Evolutionary conservation across 64 coral and sea anemone genomes (phyloP).

Genomic region (Montipora efflorescens): DNA sequence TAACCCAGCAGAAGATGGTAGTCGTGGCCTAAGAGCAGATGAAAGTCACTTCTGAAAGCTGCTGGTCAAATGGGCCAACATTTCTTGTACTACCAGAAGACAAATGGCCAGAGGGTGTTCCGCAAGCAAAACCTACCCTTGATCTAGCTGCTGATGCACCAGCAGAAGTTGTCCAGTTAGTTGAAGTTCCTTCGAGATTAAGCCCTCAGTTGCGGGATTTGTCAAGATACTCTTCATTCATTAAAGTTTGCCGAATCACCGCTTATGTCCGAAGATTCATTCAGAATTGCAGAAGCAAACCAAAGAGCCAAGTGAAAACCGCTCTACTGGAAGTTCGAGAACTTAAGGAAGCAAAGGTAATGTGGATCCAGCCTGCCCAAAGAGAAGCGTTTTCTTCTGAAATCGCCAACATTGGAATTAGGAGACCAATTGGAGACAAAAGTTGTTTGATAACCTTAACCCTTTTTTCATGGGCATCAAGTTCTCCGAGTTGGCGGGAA

Average conservation of each 20-base stretch:
- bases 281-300: conserved; percentile 14
- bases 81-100: conserved; percentile 49
- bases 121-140: background rate
- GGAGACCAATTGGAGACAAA: background rate
- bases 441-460: background rate
- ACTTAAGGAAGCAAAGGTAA: background rate
- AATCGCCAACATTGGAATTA: background rate
- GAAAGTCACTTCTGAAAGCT: background rate
- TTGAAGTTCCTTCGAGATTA: background rate
- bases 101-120: conserved; percentile 16
- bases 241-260: conserved; percentile 21
- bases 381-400: background rate
- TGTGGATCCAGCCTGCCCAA: background rate
- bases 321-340: conserved; percentile 13
- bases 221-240: conserved; percentile 10
- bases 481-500: conserved; percentile 47
- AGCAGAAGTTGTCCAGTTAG: background rate
- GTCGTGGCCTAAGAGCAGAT: conserved; percentile 2
- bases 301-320: background rate
- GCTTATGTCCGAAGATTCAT: conserved; percentile 31
- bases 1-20: conserved; percentile 23
- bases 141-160: too few relatives aligned
- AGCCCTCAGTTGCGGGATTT: background rate
- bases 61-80: conserved; percentile 18
- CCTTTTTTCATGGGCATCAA: background rate